phyloP scores from a whole-genome alignment of 30 jellyfish, hydroid and myxozoan genomes.

The Aurelia aurita complex sp. Pacific region DNA sequence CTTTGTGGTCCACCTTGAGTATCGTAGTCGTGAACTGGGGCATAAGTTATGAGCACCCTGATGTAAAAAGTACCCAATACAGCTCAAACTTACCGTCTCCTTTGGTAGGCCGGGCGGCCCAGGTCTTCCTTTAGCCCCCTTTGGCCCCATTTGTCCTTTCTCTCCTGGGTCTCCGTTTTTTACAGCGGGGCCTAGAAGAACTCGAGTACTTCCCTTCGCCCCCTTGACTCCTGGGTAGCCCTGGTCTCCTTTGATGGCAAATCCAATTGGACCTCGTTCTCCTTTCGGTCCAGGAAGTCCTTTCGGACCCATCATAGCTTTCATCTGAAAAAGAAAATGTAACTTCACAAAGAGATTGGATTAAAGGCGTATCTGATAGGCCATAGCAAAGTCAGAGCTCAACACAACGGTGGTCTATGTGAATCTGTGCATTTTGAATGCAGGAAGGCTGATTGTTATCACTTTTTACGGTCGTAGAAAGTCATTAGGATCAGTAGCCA shows the following conservation, averaged over 20 bases:
- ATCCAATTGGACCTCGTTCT: constrained; percentile 39
- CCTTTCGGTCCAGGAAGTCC: constrained; percentile 53
- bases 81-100: constrained; percentile 1
- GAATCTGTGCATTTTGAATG: too few relatives aligned
- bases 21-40: too few relatives aligned
- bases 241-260: constrained; percentile 50
- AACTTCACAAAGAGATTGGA: not conserved
- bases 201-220: constrained; percentile 41
- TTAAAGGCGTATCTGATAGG: too few relatives aligned
- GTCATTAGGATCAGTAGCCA: too few relatives aligned
- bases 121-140: constrained; percentile 57
- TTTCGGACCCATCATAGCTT: constrained; percentile 28
- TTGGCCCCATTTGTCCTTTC: constrained; percentile 52
- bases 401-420: too few relatives aligned
- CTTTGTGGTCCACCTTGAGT: too few relatives aligned
- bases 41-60: too few relatives aligned
- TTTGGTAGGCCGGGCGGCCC: constrained; percentile 41
- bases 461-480: too few relatives aligned
- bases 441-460: too few relatives aligned
- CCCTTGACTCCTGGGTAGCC: constrained; percentile 72
- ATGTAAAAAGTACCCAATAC: too few relatives aligned
- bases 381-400: too few relatives aligned
- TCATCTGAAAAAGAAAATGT: constrained; percentile 16
- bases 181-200: constrained; percentile 36
- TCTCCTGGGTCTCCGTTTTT: constrained; percentile 44